Percentiles rank a stretch among this genome's conserved stretches.
Conservation (phyloP, 1,140 invertebrate species). For the Zaprionus taronus region DNA sequence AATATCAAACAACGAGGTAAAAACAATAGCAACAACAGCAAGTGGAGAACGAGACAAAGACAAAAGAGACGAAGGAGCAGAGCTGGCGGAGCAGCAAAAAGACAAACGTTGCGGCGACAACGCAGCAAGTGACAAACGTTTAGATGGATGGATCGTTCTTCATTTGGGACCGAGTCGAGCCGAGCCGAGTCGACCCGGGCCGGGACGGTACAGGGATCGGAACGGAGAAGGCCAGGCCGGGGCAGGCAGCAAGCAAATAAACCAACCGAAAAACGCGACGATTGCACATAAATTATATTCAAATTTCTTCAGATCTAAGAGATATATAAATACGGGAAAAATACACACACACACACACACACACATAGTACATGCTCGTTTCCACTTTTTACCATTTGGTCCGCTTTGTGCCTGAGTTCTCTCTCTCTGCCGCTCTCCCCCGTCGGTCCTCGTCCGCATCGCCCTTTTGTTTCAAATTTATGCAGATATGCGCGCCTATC, state of each 20-base stretch:
- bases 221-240: neutral
- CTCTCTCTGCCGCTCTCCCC: slow-evolving; percentile 5
- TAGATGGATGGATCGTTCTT: slow-evolving; percentile 80
- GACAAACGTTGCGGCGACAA: slow-evolving; percentile 80
- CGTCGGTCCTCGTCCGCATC: neutral
- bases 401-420: slow-evolving; percentile 21
- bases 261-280: slow-evolving; percentile 77
- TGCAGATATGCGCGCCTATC: slow-evolving; percentile 59
- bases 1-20: slow-evolving; percentile 11
- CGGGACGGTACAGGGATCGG: slow-evolving; percentile 8
- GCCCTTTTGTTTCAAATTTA: slow-evolving; percentile 55
- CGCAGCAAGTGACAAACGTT: slow-evolving; percentile 80
- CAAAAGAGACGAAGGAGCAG: slow-evolving; percentile 68
- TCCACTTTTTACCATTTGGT: slow-evolving; percentile 49
- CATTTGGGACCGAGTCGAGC: slow-evolving; percentile 41
- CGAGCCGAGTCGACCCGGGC: slow-evolving; percentile 20
- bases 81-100: slow-evolving; percentile 67
- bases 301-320: slow-evolving; percentile 80
- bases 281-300: slow-evolving; percentile 84
- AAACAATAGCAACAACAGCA: slow-evolving; percentile 13
- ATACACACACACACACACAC: slow-evolving; percentile 41
- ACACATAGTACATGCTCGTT: slow-evolving; percentile 47
- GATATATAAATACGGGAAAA: slow-evolving; percentile 74
- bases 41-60: slow-evolving; percentile 38
- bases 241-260: slow-evolving; percentile 51